Evolutionary conservation across 2,888 invertebrate genomes (phyloP).

Genomic region (Mythimna lalbum): DNA sequence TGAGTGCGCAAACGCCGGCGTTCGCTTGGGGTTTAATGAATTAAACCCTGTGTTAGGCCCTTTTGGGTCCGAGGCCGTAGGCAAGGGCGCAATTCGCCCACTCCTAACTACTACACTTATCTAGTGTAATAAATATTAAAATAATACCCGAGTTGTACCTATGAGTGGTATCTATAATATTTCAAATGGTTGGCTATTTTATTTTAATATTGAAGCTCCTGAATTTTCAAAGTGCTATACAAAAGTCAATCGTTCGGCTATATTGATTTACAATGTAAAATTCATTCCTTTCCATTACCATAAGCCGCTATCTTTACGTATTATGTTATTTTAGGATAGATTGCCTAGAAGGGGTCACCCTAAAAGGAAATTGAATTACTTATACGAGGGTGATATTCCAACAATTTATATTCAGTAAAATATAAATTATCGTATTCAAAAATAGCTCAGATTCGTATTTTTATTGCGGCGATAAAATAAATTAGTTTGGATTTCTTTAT

Average conservation of each 20-base stretch:
- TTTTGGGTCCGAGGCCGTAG: too few species aligned
- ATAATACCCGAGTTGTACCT: not conserved
- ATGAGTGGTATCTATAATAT: constrained; percentile 1
- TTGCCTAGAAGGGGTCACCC: constrained; percentile 69
- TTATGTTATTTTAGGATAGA: constrained; percentile 80
- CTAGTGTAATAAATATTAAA: too few species aligned
- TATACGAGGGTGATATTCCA: constrained; percentile 56
- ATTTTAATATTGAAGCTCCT: constrained; percentile 21
- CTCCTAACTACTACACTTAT: too few species aligned
- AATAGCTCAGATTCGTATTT: constrained; percentile 42
- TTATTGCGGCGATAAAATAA: constrained; percentile 53
- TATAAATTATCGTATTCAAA: constrained; percentile 57
- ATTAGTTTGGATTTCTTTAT: constrained; percentile 53
- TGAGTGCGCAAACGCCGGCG: too few species aligned
- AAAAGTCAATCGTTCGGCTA: constrained; percentile 41
- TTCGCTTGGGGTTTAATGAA: too few species aligned
- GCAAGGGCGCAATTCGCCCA: too few species aligned
- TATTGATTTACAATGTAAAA: constrained; percentile 69
- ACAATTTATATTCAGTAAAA: constrained; percentile 55
- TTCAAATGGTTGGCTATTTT: constrained; percentile 32
- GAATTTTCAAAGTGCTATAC: constrained; percentile 37
- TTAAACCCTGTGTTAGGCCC: too few species aligned
- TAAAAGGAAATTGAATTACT: constrained; percentile 71
- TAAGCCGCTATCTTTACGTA: constrained; percentile 71
- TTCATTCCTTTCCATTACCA: constrained; percentile 65